These are phyloP conservation scores for Mycetomoellerius zeteki DNA, from an alignment of 1,140 invertebrate species.

Conservation along the genomic window DNA sequence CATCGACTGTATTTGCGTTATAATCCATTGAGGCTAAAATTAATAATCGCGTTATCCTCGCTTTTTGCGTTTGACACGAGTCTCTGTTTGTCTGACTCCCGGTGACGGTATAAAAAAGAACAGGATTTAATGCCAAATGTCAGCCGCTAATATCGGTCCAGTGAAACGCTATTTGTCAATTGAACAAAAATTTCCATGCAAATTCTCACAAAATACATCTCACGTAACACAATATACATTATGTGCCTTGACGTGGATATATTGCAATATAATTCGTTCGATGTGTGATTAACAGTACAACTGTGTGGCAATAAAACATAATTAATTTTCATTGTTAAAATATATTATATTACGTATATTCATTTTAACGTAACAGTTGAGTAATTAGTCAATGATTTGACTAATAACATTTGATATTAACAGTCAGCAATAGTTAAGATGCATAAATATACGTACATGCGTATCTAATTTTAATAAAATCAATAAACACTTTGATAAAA, in stretches of 20 bases:
- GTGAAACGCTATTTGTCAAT: not conserved
- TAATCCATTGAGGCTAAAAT: no score
- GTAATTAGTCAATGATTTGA: slow-evolving; percentile 19
- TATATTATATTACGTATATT: slow-evolving; percentile 24
- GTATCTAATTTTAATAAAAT: not conserved
- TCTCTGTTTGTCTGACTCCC: not conserved
- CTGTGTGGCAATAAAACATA: not conserved
- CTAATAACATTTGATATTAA: not conserved
- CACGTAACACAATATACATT: slow-evolving; percentile 1
- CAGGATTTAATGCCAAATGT: slow-evolving; percentile 1
- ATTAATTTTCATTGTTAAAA: slow-evolving; percentile 42
- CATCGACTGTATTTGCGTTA: not conserved
- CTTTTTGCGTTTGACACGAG: not conserved
- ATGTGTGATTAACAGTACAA: not conserved
- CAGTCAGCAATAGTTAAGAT: slow-evolving; percentile 13
- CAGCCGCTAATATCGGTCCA: not conserved
- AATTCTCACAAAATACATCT: not conserved
- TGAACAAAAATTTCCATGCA: not conserved
- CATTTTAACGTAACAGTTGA: slow-evolving; percentile 3
- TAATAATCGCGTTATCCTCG: no score
- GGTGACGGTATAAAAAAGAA: slow-evolving; percentile 29
- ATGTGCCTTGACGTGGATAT: not conserved
- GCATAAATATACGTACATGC: not conserved
- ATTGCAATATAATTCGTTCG: not conserved
- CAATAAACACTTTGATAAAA: not conserved